Evolutionary conservation across 2,888 invertebrate genomes (phyloP).

Genomic region (Scotopteryx bipunctaria): DNA sequence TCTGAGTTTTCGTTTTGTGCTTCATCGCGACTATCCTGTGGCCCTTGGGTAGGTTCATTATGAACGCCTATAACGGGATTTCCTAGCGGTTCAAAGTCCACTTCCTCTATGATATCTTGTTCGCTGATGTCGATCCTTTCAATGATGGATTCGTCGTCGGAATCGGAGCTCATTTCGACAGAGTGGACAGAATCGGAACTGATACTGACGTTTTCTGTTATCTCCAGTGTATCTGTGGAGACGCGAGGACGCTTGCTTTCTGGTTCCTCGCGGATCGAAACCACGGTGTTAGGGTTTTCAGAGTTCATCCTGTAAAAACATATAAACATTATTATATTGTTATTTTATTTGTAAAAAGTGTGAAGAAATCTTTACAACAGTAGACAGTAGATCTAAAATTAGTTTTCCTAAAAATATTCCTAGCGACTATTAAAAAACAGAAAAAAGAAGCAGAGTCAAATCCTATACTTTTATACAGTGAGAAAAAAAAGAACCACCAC

Average conservation of each 20-base stretch:
- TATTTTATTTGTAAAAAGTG: no score
- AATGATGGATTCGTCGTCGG: conserved; percentile 50
- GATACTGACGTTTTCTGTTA: conserved; percentile 60
- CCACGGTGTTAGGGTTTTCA: conserved; percentile 41
- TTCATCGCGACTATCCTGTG: not conserved
- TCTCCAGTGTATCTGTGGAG: no score
- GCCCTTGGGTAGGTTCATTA: conserved; percentile 4
- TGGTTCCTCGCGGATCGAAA: conserved; percentile 61
- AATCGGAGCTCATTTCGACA: conserved; percentile 46
- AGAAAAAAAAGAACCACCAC: not conserved
- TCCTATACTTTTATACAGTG: no score
- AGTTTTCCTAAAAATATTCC: no score
- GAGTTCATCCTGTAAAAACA: conserved; percentile 49
- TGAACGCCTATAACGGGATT: no score
- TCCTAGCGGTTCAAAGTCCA: no score
- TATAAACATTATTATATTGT: not conserved
- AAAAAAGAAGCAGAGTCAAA: no score
- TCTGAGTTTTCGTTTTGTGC: not conserved
- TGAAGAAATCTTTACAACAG: no score
- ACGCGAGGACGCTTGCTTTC: conserved; percentile 54
- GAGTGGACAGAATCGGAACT: conserved; percentile 64
- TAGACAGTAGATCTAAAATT: no score
- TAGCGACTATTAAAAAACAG: no score
- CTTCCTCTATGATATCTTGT: not conserved
- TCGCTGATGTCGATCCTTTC: conserved; percentile 32